phyloP scores from a whole-genome alignment of 2,113 vertebrate genomes.

The Dasypus novemcinctus region DNA sequence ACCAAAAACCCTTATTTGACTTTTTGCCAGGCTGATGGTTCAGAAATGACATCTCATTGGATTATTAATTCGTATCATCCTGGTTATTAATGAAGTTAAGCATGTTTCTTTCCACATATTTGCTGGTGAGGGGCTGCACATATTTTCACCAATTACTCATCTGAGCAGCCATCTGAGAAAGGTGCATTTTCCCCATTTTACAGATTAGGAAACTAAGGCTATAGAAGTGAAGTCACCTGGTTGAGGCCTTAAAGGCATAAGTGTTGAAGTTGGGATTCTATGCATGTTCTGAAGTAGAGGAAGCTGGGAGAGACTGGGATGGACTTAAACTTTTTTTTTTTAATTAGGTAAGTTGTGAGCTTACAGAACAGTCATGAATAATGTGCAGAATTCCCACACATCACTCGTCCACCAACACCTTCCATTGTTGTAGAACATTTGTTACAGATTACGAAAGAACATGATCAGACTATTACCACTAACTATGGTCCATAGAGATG shows the following conservation, averaged over 20 bases:
- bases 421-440: no score
- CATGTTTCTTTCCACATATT: not conserved
- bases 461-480: no score
- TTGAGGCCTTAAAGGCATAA: not conserved
- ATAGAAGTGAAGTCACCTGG: not conserved
- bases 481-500: no score
- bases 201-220: not conserved
- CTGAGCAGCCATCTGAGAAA: not conserved
- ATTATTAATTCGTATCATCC: not conserved
- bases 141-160: not conserved
- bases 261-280: not conserved
- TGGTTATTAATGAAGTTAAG: not conserved
- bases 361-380: no score
- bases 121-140: not conserved
- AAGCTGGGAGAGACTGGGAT: not conserved
- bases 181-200: not conserved
- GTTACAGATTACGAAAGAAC: no score
- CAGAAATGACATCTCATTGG: conserved; percentile 3
- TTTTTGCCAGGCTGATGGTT: not conserved
- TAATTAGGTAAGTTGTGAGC: no score
- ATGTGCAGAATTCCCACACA: no score
- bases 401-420: no score
- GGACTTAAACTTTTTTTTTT: not conserved
- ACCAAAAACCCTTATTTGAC: not conserved
- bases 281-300: not conserved